Evolutionary conservation across 2,888 invertebrate genomes (phyloP).

Genomic region (Smittia aterrima): DNA sequence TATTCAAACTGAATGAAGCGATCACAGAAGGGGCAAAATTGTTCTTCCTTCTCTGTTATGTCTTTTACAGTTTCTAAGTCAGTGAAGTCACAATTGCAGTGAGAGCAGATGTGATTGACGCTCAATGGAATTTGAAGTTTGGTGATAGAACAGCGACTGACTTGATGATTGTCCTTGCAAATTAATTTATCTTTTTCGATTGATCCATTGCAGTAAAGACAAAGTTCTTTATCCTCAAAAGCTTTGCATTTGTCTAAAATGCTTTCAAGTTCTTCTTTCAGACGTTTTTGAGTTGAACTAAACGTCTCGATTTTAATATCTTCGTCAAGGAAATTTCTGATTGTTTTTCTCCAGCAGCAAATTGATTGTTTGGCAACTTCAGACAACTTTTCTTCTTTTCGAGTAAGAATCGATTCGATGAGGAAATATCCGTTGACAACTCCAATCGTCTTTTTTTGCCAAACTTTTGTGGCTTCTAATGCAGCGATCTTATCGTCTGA

Average conservation of each 20-base stretch:
- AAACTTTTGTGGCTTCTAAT: neutral
- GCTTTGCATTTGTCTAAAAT: neutral
- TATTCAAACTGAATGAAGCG: too few relatives aligned
- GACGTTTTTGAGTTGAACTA: neutral
- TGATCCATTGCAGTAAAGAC: neutral
- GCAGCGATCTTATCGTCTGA: neutral
- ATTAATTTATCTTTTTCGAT: neutral
- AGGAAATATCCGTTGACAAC: neutral
- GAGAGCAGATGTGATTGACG: neutral
- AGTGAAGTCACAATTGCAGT: neutral
- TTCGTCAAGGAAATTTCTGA: neutral
- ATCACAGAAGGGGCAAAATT: neutral
- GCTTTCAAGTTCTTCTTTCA: neutral
- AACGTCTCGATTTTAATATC: neutral
- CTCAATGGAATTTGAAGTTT: neutral
- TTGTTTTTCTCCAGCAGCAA: neutral
- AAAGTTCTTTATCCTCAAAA: neutral
- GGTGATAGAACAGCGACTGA: conserved; percentile 8
- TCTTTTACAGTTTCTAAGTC: neutral
- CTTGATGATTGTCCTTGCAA: neutral
- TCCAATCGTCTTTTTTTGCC: neutral
- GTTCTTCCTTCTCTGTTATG: neutral
- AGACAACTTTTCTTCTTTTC: neutral
- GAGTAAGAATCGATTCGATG: neutral
- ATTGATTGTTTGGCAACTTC: neutral